These are phyloP conservation scores for Escarpia spicata DNA, from an alignment of 2,888 invertebrate genomes.

Conservation along the genomic window DNA sequence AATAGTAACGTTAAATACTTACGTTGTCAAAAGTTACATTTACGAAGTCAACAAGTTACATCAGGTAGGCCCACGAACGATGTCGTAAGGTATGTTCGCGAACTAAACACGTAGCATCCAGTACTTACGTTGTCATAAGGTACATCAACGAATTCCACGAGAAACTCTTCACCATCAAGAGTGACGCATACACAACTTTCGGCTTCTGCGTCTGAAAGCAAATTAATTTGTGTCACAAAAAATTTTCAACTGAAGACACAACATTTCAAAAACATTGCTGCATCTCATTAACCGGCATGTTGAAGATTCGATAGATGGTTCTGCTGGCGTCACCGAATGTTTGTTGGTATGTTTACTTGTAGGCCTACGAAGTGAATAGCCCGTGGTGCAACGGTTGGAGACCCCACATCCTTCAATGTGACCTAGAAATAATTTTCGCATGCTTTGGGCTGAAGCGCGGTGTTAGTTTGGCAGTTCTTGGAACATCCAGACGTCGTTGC, in stretches of 20 bases:
- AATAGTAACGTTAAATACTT: too few species aligned
- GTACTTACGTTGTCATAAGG: not conserved
- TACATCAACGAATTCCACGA: constrained; percentile 2
- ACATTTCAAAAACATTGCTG: not conserved
- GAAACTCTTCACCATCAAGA: constrained; percentile 18
- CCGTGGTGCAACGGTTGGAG: not conserved
- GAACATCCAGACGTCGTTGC: not conserved
- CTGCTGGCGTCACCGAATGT: not conserved
- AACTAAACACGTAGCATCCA: not conserved
- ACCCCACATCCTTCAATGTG: not conserved
- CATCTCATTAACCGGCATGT: not conserved
- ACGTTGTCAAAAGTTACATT: too few species aligned
- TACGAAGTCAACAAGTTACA: not conserved
- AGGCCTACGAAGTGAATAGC: not conserved
- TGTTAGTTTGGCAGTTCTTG: not conserved
- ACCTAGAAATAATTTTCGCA: not conserved
- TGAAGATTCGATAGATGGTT: not conserved
- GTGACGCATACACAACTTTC: constrained; percentile 13
- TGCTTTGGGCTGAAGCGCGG: not conserved
- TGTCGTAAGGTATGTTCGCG: not conserved
- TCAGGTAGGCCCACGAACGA: not conserved
- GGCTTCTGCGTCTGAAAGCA: not conserved
- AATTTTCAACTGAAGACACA: too few species aligned
- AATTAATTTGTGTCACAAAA: not conserved
- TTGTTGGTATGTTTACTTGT: not conserved